Evolutionary conservation across 2,888 invertebrate species (phyloP).

Genomic region (Ochlodes sylvanus): DNA sequence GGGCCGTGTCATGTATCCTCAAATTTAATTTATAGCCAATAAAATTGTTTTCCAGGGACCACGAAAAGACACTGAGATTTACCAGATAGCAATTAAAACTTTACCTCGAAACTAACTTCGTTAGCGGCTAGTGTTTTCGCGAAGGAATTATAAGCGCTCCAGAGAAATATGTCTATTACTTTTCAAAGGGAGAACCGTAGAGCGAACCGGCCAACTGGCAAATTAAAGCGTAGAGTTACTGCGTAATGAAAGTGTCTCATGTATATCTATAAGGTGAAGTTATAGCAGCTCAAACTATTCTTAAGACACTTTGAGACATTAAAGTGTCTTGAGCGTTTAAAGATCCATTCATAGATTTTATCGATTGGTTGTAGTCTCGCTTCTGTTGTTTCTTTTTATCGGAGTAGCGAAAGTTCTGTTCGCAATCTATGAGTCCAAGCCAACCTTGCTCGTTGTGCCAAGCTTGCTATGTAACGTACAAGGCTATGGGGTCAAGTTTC

Average conservation of each 20-base stretch:
- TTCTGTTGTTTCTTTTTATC: not conserved
- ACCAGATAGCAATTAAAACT: constrained; percentile 82
- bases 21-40: constrained; percentile 82
- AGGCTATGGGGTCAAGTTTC: too few relatives aligned
- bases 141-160: constrained; percentile 34
- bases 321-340: constrained; percentile 11
- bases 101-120: constrained; percentile 81
- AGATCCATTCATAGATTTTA: not conserved
- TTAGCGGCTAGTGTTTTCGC: constrained; percentile 73
- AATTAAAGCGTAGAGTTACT: constrained; percentile 36
- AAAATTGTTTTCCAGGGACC: constrained; percentile 73
- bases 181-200: constrained; percentile 26
- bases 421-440: too few relatives aligned
- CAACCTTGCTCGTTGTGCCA: too few relatives aligned
- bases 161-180: constrained; percentile 37
- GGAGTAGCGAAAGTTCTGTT: too few relatives aligned
- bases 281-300: constrained; percentile 34
- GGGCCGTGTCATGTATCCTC: constrained; percentile 53
- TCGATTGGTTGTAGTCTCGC: not conserved
- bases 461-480: too few relatives aligned
- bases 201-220: constrained; percentile 32
- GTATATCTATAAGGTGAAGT: constrained; percentile 36
- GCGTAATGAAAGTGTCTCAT: constrained; percentile 36
- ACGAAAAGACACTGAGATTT: constrained; percentile 83
- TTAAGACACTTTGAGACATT: constrained; percentile 17